A percentile compares a stretch with the other conserved stretches of the same genome.
phyloP scores from a whole-genome alignment of 2,888 invertebrate genomes.

The Papilio demoleus region DNA sequence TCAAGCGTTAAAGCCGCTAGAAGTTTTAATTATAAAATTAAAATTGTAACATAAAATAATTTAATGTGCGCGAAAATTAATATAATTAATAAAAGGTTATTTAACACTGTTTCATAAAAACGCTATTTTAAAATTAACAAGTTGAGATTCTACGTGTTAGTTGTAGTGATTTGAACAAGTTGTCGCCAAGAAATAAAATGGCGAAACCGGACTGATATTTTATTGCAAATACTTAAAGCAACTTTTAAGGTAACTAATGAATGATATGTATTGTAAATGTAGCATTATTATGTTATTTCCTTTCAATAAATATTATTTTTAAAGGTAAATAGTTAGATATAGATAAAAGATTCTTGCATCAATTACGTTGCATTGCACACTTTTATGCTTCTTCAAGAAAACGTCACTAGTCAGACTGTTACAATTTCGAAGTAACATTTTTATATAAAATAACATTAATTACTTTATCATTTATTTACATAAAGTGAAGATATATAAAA shows the following conservation, averaged over 20 bases:
- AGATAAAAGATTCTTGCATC: not conserved
- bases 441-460: not conserved
- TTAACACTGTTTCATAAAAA: not conserved
- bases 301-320: not conserved
- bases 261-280: not conserved
- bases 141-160: not conserved
- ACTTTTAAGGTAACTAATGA: not conserved
- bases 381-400: not conserved
- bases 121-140: not conserved
- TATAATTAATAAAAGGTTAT: not conserved
- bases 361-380: not conserved
- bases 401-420: not conserved
- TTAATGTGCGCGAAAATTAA: too few relatives aligned
- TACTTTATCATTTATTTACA: not conserved
- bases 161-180: not conserved
- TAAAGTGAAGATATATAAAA: not conserved
- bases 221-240: not conserved
- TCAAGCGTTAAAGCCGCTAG: not conserved
- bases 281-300: not conserved
- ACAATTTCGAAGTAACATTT: not conserved
- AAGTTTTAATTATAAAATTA: not conserved
- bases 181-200: not conserved
- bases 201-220: conserved; percentile 6
- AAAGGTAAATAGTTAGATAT: not conserved
- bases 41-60: not conserved